A percentile compares a stretch with the other conserved stretches of the same genome.
Conservation (phyloP, 2,888 invertebrate species). For the Drosophila austrosaltans region DNA sequence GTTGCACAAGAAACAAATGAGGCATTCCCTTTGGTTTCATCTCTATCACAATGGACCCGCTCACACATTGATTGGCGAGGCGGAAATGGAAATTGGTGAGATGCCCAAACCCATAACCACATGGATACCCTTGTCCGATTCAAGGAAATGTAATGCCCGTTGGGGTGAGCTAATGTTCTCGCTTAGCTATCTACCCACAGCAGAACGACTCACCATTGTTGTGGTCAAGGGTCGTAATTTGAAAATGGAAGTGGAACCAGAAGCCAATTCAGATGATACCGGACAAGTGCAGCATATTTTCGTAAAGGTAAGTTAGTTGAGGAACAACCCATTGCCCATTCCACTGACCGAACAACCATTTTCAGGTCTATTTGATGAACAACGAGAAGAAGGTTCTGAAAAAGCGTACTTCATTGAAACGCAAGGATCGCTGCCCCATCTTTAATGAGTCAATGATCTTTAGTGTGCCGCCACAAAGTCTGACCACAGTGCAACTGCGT, state of each 20-base stretch:
- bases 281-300: slow-evolving; percentile 87
- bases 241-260: slow-evolving; percentile 83
- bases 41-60: slow-evolving; percentile 87
- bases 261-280: slow-evolving; percentile 34
- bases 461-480: slow-evolving; percentile 89
- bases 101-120: slow-evolving; percentile 89
- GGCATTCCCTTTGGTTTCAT: slow-evolving; percentile 87
- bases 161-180: slow-evolving; percentile 93
- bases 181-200: slow-evolving; percentile 91
- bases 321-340: neutral
- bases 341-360: neutral
- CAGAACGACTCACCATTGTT: slow-evolving; percentile 88
- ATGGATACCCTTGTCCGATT: slow-evolving; percentile 91
- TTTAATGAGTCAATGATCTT: slow-evolving; percentile 94
- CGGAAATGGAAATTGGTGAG: slow-evolving; percentile 87
- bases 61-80: slow-evolving; percentile 87
- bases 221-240: slow-evolving; percentile 90
- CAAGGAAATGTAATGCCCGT: slow-evolving; percentile 88
- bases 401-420: slow-evolving; percentile 91
- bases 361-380: slow-evolving; percentile 90
- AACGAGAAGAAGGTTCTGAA: slow-evolving; percentile 92
- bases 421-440: slow-evolving; percentile 89
- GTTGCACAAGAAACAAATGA: slow-evolving; percentile 86
- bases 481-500: slow-evolving; percentile 89
- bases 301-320: slow-evolving; percentile 86